phyloP scores from a whole-genome alignment of 2,888 invertebrate species.

The Dynastes grantii region DNA sequence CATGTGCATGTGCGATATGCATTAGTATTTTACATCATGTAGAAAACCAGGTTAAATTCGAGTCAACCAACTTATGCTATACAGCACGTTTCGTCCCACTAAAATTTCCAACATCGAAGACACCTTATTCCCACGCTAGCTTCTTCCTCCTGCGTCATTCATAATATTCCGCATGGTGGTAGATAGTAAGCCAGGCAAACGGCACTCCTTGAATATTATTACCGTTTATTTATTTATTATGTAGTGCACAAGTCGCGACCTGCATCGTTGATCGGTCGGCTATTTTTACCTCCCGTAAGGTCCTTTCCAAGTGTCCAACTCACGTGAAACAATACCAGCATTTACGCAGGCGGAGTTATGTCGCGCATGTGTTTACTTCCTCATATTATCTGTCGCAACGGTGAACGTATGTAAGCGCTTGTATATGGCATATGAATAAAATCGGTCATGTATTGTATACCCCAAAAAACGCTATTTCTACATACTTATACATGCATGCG shows the following conservation, averaged over 20 bases:
- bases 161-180: slow-evolving; percentile 22
- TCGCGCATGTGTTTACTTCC: slow-evolving; percentile 11
- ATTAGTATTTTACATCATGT: too few species aligned
- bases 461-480: too few species aligned
- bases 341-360: neutral
- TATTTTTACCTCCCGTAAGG: neutral
- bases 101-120: too few species aligned
- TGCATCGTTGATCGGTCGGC: slow-evolving; percentile 38
- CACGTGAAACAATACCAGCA: slow-evolving; percentile 32
- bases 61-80: too few species aligned
- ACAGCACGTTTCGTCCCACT: neutral
- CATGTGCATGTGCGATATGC: too few species aligned
- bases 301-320: neutral
- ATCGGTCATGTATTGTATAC: neutral
- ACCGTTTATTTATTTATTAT: slow-evolving; percentile 49
- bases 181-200: neutral
- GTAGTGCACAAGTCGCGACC: slow-evolving; percentile 48
- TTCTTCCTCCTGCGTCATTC: slow-evolving; percentile 38
- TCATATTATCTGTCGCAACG: neutral
- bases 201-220: slow-evolving; percentile 53
- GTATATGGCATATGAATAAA: too few species aligned
- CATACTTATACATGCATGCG: neutral
- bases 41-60: too few species aligned
- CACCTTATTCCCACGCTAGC: slow-evolving; percentile 31
- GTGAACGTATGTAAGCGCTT: neutral